phyloP scores from a whole-genome alignment of 2,113 vertebrate species.

The Otolemur garnettii region DNA sequence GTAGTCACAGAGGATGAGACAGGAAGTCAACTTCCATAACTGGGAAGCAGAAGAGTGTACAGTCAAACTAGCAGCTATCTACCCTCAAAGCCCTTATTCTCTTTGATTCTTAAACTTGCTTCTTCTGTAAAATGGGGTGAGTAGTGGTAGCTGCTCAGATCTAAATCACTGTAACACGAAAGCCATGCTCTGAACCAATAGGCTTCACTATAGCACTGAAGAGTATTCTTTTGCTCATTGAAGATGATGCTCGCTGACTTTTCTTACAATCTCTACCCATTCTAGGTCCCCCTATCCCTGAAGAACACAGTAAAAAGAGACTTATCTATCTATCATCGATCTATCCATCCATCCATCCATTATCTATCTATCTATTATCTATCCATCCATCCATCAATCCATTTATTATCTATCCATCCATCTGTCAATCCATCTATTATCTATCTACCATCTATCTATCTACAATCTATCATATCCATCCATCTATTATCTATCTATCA shows the following conservation, averaged over 20 bases:
- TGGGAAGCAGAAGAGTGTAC: fast-evolving
- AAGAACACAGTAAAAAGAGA: background rate
- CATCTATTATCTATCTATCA: too few species aligned
- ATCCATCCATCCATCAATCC: too few species aligned
- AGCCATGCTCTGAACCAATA: fast-evolving
- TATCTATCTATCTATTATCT: too few species aligned
- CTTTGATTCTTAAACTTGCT: background rate
- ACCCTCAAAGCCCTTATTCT: background rate
- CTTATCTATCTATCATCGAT: too few species aligned
- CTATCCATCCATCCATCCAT: too few species aligned
- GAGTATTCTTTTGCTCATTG: too few species aligned
- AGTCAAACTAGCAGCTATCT: fast-evolving
- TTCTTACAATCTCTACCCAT: background rate
- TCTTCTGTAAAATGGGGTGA: too few species aligned
- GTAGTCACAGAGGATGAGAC: background rate
- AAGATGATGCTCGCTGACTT: background rate
- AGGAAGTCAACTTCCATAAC: background rate
- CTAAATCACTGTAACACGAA: background rate
- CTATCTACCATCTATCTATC: too few species aligned
- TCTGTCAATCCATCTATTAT: too few species aligned
- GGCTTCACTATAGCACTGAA: fast-evolving
- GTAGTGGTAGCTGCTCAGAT: fast-evolving
- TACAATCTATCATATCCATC: too few species aligned
- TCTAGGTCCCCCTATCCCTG: background rate
- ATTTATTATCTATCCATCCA: too few species aligned